Evolutionary conservation across 2,113 vertebrate species (phyloP), one percentile per base, ranked within the genome.

Genomic region (Aegotheles bennettii): DNA sequence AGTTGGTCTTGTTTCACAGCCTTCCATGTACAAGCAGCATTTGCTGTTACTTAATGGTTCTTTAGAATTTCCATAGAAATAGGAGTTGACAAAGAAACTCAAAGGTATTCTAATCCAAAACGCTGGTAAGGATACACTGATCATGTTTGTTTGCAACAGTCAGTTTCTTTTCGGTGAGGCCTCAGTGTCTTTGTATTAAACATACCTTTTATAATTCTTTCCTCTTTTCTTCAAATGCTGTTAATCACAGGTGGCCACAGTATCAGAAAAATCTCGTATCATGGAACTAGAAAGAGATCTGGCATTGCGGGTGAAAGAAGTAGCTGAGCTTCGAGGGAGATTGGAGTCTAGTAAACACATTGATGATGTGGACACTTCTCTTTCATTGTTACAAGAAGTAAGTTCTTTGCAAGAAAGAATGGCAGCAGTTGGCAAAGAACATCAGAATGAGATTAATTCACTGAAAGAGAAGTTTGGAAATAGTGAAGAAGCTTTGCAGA

Each of bases 261-360:
- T 99, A 11, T 99, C 99, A 1, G 99, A 99, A 93, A 99, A 98
- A 92, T 99, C 99, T 53, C 99, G 98, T 47, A 99, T 99, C 87
- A 99, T 99, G 99, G 99, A 99, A 85, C 98, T 99, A 76, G 99
- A 99, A 92, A 98, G 97, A 95, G 99, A 99, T 84, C 98, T 99
- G 57, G 95, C 98, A 0, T 90, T 99, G 94, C 97, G 98, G 88
- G 97, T 93, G 43, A 98, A 99, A 95, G 99, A 99, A 76, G 99
- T 98, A 36, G 87, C 98, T 18, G 99, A 99, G 86, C 98, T 99
- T 48, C 98, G 98, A 47, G 98, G 99, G 69, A 98, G 98, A 83
- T 87, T 99, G 35, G 98, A 98, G 73, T 97, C 98, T 88, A 98
- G 92, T 65, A 98, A 98, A 43, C 98, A 97, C 40, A 65, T 97